Percentiles rank a stretch among this genome's conserved stretches.
Evolutionary conservation across 2,797 vertebrate species (phyloP).

Genomic region (Nannoperca obscura): DNA sequence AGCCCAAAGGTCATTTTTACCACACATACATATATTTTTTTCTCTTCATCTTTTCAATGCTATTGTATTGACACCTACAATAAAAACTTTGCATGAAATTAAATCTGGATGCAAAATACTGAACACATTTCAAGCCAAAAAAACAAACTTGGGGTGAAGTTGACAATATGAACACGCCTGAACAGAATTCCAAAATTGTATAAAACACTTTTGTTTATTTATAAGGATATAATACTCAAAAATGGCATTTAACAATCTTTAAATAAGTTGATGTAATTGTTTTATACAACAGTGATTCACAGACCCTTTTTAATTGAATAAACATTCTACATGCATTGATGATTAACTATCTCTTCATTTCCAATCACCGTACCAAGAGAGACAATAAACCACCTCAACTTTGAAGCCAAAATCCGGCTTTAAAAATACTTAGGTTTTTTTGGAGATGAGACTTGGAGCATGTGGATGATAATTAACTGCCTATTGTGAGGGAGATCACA

Average conservation of each 20-base stretch:
- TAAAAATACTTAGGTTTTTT: neutral
- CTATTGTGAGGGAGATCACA: neutral
- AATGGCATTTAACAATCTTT: constrained; percentile 12
- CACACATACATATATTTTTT: too few species aligned
- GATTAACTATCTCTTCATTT: constrained; percentile 18
- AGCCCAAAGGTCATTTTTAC: neutral
- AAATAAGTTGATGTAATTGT: neutral
- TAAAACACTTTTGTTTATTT: constrained; percentile 11
- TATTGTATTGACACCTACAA: constrained; percentile 13
- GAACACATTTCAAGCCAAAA: neutral
- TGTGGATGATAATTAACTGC: neutral
- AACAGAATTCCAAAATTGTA: neutral
- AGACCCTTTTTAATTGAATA: neutral
- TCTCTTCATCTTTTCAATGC: neutral
- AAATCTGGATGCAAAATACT: neutral
- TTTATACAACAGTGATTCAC: constrained; percentile 12
- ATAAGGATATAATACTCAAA: constrained; percentile 21
- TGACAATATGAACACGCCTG: neutral
- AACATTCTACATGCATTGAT: constrained; percentile 50
- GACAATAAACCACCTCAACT: neutral
- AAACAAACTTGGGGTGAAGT: neutral
- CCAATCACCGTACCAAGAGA: neutral
- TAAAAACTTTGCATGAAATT: constrained; percentile 1
- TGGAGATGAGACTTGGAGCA: constrained; percentile 1
- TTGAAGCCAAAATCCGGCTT: neutral